A percentile compares a stretch with the other conserved stretches of the same genome.
Conservation (phyloP, 1,140 invertebrate species). For the Solen grandis region DNA sequence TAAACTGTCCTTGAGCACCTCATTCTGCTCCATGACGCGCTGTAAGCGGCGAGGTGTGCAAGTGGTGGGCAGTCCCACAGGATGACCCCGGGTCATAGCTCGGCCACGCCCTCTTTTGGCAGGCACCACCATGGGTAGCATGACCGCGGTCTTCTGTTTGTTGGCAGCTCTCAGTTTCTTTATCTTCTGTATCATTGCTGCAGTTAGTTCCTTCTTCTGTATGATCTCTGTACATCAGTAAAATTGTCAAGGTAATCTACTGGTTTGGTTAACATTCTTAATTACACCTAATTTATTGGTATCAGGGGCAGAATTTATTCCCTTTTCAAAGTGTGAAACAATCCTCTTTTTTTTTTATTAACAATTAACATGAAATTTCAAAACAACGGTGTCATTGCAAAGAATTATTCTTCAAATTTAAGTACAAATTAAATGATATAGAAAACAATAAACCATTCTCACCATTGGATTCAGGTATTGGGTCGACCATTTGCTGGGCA, state of each 20-base stretch:
- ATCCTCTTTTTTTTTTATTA: too few species aligned
- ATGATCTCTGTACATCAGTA: constrained; percentile 5
- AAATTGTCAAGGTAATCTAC: neutral
- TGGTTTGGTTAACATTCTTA: too few species aligned
- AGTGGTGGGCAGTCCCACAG: constrained; percentile 65
- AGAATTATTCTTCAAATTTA: too few species aligned
- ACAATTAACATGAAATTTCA: too few species aligned
- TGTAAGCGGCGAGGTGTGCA: constrained; percentile 53
- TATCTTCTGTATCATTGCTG: constrained; percentile 77
- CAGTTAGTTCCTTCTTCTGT: constrained; percentile 26
- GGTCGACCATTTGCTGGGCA: too few species aligned
- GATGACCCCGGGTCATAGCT: constrained; percentile 74
- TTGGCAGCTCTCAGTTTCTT: constrained; percentile 80
- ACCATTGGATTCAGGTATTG: too few species aligned
- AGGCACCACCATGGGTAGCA: constrained; percentile 81
- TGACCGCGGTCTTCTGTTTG: constrained; percentile 81
- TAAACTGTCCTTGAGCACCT: constrained; percentile 25
- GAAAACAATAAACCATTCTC: too few species aligned
- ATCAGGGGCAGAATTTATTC: too few species aligned
- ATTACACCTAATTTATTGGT: too few species aligned
- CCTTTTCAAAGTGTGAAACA: too few species aligned
- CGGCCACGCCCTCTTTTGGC: constrained; percentile 74
- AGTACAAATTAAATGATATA: too few species aligned
- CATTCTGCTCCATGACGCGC: constrained; percentile 50
- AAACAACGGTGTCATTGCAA: too few species aligned